These are phyloP conservation scores for Diplodus sargus DNA, from an alignment of 2,797 vertebrate genomes.

Conservation along the genomic window DNA sequence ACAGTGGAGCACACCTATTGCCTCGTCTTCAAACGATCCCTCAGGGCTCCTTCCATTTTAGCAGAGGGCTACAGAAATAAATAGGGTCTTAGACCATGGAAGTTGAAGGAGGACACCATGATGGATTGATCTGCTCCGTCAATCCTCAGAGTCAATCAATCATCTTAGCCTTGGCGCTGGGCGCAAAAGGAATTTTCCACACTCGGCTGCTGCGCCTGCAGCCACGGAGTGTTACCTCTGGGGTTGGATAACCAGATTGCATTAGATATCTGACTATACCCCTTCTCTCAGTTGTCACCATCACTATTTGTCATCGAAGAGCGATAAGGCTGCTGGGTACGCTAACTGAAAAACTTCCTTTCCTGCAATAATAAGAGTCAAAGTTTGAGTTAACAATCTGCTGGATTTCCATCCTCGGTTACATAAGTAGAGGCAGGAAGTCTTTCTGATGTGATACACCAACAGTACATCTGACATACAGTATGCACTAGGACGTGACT, in stretches of 20 bases:
- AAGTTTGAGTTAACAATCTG: slow-evolving; percentile 30
- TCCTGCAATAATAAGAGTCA: neutral
- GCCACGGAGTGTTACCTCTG: slow-evolving; percentile 51
- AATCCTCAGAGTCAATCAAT: slow-evolving; percentile 82
- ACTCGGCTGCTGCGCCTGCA: slow-evolving; percentile 45
- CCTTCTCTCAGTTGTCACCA: slow-evolving; percentile 53
- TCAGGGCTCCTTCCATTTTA: slow-evolving; percentile 39
- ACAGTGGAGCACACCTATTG: slow-evolving; percentile 23
- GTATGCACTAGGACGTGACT: neutral
- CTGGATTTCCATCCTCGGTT: neutral
- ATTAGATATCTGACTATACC: slow-evolving; percentile 69
- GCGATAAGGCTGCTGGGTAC: slow-evolving; percentile 40
- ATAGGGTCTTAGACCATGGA: slow-evolving; percentile 68
- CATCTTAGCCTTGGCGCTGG: slow-evolving; percentile 71
- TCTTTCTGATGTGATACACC: slow-evolving; percentile 6
- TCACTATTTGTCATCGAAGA: slow-evolving; percentile 49
- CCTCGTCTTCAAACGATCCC: slow-evolving; percentile 34
- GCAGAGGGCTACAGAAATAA: slow-evolving; percentile 67
- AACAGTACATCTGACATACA: slow-evolving; percentile 15
- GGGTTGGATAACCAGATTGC: slow-evolving; percentile 64
- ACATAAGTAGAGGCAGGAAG: slow-evolving; percentile 8
- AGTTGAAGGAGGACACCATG: slow-evolving; percentile 66
- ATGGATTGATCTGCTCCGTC: slow-evolving; percentile 83
- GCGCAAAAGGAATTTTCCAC: slow-evolving; percentile 73
- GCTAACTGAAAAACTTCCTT: slow-evolving; percentile 27